Evolutionary conservation across 2,797 vertebrate genomes (phyloP), one percentile per base, ranked within the genome.

Genomic region (Antennarius maculatus): DNA sequence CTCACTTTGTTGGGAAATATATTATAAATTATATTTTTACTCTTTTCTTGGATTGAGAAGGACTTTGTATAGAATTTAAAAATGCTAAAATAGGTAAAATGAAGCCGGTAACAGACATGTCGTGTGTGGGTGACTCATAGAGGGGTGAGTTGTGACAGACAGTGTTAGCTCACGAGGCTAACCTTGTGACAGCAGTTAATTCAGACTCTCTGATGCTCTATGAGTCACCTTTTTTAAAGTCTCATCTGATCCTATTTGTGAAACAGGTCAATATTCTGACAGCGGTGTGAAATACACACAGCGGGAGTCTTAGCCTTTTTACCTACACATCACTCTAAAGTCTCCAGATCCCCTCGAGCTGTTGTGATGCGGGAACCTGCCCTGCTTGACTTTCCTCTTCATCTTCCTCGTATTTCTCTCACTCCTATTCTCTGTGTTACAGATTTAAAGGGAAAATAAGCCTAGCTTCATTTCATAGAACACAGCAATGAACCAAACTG

Each of bases 301-400:
- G 27, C 11, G 6, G 16, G 53, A 57, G 53, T 64, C 34, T 74
- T 79, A 57, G 55, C 39, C 23, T 23, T 23, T 76, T 81, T 41
- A 76, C 54, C 74, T 58, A n/a, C 47, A 61, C 73, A 75, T 74
- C 77, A 18, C 50, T 61, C 48, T 60, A 17, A 43, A 17, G 27
- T 79, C 67, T 60, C 57, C 23, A 39, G 75, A 70, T 56, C 64
- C 55, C 42, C 61, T 13, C 18, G 34, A 81, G 62, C 56, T n/a
- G 83, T 88, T 80, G 78, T 81, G 85, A 88, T 88, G 79, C 87
- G 82, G 61, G 61, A 59, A 74, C 65, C 71, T 68, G 70, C 42
- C 67, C 5, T 49, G 42, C 41, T 18, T 23, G 46, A 11, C 4
- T 7, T 23, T 23, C 58, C 48, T 58, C 54, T 13, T 50, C 54